Evolutionary conservation across 2,888 invertebrate species (phyloP), one percentile per base, ranked within the genome.

Genomic region (Hypercompe scribonia): DNA sequence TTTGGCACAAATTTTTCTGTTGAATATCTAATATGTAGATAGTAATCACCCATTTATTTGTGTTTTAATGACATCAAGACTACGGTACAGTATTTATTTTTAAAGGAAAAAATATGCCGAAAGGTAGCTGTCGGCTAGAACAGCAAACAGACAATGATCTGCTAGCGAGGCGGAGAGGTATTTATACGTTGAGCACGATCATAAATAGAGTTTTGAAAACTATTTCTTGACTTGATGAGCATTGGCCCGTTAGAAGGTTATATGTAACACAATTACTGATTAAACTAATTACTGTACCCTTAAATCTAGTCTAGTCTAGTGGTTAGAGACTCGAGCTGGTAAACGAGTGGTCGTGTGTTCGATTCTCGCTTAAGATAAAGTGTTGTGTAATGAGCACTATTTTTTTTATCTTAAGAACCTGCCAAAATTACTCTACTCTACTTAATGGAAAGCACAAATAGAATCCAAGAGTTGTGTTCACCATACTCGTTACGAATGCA

Each of bases 201-300:
- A 42, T 31, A 42, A 65, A 65, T 65, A 65, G 65, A 65, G 42
- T 58, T 58, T 58, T 58, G 58, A 28, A n/a, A n/a, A 31, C n/a
- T 42, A 65, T 65, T 28, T 31, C 42, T 42, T 65, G 28, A 65
- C 8, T 42, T 10, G 42, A 1, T 65, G n/a, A 65, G 28, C 28
- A 31, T 31, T 58, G 58, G 28, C 28, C 58, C 15, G 28, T 10
- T 54, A 58, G 58, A 58, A 58, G 58, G 58, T 58, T 28, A 58
- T 28, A 28, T 15, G 58, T 58, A 58, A 28, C 10, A 3, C n/a
- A 2, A 28, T n/a, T 39, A 39, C 39, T 65, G 21, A 46, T 65
- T 7, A n/a, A 36, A 2, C 15, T 18, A 39, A 65, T 42, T 28
- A 65, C 11, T 42, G 21, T 28, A 28, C n/a, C 42, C 65, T 65